Evolutionary conservation across 2,888 invertebrate species (phyloP), one percentile per base, ranked within the genome.

Genomic region (Sinodicranocentrus sp.): DNA sequence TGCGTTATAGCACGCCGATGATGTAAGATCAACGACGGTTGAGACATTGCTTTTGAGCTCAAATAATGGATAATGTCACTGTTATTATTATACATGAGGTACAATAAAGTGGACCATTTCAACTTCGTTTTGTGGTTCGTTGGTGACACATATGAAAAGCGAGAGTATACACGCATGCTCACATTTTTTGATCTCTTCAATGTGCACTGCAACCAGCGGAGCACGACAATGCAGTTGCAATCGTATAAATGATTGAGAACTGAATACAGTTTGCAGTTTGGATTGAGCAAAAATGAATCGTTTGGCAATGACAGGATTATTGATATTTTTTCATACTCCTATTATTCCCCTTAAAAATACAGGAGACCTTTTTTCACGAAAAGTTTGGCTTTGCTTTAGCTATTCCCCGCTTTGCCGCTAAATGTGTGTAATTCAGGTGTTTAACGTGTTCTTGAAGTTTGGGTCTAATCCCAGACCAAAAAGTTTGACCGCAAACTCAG

Each of bases 231-330:
- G 68, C 26, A 48, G 61, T 63, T 33, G 71, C 54, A 71, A 79
- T 28, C 19, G 19, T 23, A 15, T n/a, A 25, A 48, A 48, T 63
- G 71, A 33, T 67, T 15, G 25, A 63, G 48, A 54, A 80, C 59
- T 72, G 59, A 82, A 43, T 28, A 19, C 67, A 59, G 72, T 75
- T 61, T 75, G 61, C 61, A 61, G 76, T 75, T 63, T 57, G 71
- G 71, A 63, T 76, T 82, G 71, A 63, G 26, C 48, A 70, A 82
- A 57, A 82, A 73, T 73, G 39, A 82, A 76, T 52, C 75, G 26
- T 82, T 82, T 82, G 76, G 82, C 82, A 82, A 82, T 82, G 82
- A 82, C 82, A 82, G 71, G 26, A 71, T 82, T 76, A 82, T 82
- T 71, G 76, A 71, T 76, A 76, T 76, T 82, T 82, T 76, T 76